Percentiles rank a stretch among this genome's conserved stretches.
These are phyloP conservation scores for Morpho deidamia DNA, from an alignment of 2,888 invertebrate genomes.

Conservation along the genomic window DNA sequence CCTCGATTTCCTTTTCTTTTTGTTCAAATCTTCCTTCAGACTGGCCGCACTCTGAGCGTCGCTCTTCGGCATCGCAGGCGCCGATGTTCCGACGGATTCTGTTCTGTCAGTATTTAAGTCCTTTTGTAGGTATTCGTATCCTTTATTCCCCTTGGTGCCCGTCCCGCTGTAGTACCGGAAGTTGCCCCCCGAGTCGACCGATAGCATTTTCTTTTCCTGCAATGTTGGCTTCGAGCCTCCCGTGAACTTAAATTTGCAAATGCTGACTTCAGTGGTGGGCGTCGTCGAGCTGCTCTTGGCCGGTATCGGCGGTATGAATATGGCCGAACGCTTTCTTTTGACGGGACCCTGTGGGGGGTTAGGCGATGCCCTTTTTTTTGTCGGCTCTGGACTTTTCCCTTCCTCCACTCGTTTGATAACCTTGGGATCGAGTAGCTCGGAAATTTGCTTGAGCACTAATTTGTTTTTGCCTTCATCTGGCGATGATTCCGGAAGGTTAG, in stretches of 20 bases:
- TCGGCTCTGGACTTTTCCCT: slow-evolving; percentile 50
- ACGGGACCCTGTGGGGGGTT: slow-evolving; percentile 64
- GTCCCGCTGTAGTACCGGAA: slow-evolving; percentile 92
- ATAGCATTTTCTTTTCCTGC: slow-evolving; percentile 95
- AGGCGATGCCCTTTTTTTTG: slow-evolving; percentile 62
- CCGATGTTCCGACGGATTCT: slow-evolving; percentile 19
- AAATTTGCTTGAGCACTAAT: slow-evolving; percentile 66
- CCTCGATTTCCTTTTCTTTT: slow-evolving; percentile 85
- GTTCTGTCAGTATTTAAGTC: slow-evolving; percentile 80
- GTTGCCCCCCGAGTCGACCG: slow-evolving; percentile 93
- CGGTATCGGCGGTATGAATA: slow-evolving; percentile 90
- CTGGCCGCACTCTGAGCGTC: slow-evolving; percentile 30
- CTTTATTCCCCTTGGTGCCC: slow-evolving; percentile 89
- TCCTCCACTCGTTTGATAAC: slow-evolving; percentile 59
- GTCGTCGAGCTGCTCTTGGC: slow-evolving; percentile 84
- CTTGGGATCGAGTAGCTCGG: slow-evolving; percentile 65
- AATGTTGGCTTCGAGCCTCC: slow-evolving; percentile 93
- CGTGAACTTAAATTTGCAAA: slow-evolving; percentile 96
- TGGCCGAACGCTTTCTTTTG: slow-evolving; percentile 88
- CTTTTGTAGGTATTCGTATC: slow-evolving; percentile 87
- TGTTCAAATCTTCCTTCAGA: slow-evolving; percentile 59
- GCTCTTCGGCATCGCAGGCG: slow-evolving; percentile 35
- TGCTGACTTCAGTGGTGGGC: slow-evolving; percentile 91
- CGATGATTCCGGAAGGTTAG: slow-evolving; percentile 39
- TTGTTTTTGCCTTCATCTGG: slow-evolving; percentile 65